Evolutionary conservation across 1,140 invertebrate genomes (phyloP).

Genomic region (Trissolcus basalis): DNA sequence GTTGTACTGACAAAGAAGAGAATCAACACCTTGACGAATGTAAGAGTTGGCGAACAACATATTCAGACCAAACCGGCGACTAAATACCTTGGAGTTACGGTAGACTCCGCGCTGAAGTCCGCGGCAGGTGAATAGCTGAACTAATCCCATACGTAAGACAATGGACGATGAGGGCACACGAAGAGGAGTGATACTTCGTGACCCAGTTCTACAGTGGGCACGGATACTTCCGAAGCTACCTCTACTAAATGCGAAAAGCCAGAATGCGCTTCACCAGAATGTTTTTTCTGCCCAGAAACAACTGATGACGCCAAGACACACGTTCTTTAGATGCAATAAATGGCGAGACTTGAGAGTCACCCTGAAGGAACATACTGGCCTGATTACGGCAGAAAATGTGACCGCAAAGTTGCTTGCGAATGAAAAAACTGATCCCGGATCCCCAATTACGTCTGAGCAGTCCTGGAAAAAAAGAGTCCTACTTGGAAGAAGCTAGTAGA

Average conservation of each 20-base stretch:
- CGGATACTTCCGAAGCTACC: slow-evolving; percentile 7
- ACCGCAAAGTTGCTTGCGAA: not conserved
- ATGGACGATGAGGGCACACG: not conserved
- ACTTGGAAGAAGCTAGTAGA: not conserved
- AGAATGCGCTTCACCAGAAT: not conserved
- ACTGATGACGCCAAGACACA: slow-evolving; percentile 17
- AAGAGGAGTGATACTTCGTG: slow-evolving; percentile 4
- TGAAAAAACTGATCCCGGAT: not conserved
- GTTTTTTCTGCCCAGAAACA: not conserved
- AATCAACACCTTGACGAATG: too few relatives aligned
- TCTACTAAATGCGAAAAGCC: slow-evolving; percentile 7
- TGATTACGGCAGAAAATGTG: not conserved
- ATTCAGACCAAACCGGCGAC: not conserved
- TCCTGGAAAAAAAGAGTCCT: not conserved
- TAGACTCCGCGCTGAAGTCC: not conserved
- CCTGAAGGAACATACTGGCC: not conserved
- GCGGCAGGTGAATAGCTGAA: not conserved
- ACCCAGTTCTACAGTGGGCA: slow-evolving; percentile 12
- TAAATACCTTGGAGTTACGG: not conserved
- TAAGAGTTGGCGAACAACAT: too few relatives aligned
- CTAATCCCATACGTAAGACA: not conserved
- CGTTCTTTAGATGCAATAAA: slow-evolving; percentile 21
- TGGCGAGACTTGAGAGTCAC: slow-evolving; percentile 6
- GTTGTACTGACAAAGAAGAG: too few relatives aligned
- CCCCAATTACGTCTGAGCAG: not conserved